Conservation (phyloP, 35 echinoderm and acorn worm species). For the Lytechinus pictus region DNA sequence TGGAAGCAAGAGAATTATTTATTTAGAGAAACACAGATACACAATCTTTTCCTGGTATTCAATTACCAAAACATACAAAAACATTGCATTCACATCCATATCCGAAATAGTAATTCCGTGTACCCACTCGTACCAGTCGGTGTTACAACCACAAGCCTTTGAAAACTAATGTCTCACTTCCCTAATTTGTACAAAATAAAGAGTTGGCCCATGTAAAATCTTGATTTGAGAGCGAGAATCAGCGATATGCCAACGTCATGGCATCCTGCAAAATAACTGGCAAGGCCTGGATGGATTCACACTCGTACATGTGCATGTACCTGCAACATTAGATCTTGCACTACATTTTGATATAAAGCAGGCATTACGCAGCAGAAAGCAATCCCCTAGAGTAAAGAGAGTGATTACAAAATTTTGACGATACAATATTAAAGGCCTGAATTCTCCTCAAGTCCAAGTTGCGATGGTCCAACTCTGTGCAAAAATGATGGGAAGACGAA, state of each 20-base stretch:
- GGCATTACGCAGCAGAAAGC: background rate
- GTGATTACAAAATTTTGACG: background rate
- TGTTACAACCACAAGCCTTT: background rate
- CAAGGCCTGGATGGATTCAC: too few species aligned
- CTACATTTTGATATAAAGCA: background rate
- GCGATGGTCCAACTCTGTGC: too few species aligned
- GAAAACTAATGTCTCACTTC: background rate
- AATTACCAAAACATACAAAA: background rate
- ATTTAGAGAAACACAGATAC: background rate
- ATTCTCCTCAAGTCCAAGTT: too few species aligned
- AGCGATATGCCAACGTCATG: background rate
- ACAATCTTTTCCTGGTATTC: background rate
- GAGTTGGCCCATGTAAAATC: background rate
- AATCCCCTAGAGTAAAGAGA: background rate
- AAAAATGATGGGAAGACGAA: too few species aligned
- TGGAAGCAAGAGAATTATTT: background rate
- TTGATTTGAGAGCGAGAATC: background rate
- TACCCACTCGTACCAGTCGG: background rate
- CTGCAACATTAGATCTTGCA: background rate
- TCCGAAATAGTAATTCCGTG: background rate
- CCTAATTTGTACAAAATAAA: background rate
- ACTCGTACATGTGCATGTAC: background rate
- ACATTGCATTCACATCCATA: background rate
- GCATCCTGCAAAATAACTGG: background rate
- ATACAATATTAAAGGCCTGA: background rate